Base-by-base conservation (phyloP, 1,140 invertebrate genomes). In the Zaprionus ornatus region DNA sequence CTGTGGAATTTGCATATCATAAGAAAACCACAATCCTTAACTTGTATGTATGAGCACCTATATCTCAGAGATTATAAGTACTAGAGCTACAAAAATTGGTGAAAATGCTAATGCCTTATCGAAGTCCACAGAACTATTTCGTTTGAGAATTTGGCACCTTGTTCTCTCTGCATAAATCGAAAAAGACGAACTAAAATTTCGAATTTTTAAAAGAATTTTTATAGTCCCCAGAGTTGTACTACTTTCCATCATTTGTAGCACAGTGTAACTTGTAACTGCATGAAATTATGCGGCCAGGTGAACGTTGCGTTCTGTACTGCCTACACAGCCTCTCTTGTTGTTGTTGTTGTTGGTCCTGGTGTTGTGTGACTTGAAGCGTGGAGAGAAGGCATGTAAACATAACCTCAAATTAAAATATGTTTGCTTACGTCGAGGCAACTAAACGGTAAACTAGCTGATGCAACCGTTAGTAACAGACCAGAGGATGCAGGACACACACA, bases 371-470 rank as follows among this genome's bases (percentile, higher is more conserved):
- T 83, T 88, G 80, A 78, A 78, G 84, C 84, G 80, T 88, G 64
- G 52, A 48, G 64, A 66, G n/a, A 32, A 55, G 37, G 67, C 67
- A 61, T 88, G 77, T 87, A 87, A 87, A 87, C 84, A 87, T 77
- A 87, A 81, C 84, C 84, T 79, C 80, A 87, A 87, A 87, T 87
- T 87, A 88, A 88, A 87, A 87, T 87, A 79, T 87, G 84, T 87
- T 87, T 87, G 78, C 84, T 73, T 79, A 79, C 73, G 80, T 72
- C 66, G 48, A 62, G 74, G 71, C 78, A 88, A 88, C 84, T 83
- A 60, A 73, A 82, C 64, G 76, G 32, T 10, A 60, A 71, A 65
- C 68, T 55, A 62, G 65, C 42, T 59, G 59, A 76, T 61, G 62
- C 29, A 19, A 25, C 56, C 25, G 42, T 32, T 48, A 57, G 21